phyloP scores from a whole-genome alignment of 2,797 vertebrate genomes.

The Bucorvus abyssinicus region DNA sequence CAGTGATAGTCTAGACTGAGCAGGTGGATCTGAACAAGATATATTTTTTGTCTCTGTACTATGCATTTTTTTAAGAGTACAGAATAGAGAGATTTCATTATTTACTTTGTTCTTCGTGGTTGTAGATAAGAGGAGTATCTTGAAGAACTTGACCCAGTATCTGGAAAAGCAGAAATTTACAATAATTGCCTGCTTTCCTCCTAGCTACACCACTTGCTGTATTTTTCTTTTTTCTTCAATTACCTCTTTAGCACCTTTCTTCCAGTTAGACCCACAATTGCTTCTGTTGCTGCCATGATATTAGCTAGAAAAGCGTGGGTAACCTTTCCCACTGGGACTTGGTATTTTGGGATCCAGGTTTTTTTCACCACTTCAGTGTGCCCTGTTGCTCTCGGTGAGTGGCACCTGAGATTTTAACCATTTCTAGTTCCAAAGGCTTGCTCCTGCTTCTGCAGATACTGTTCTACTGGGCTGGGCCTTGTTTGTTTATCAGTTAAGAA shows the following conservation, averaged over 20 bases:
- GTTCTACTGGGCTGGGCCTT: constrained; percentile 41
- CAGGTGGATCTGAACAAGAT: not conserved
- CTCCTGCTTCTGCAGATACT: constrained; percentile 47
- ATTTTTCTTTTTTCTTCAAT: constrained; percentile 20
- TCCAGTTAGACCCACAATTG: constrained; percentile 50
- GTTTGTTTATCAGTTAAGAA: constrained; percentile 34
- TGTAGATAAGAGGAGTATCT: constrained; percentile 61
- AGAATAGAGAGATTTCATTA: constrained; percentile 65
- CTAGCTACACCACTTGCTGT: constrained; percentile 32
- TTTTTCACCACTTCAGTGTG: constrained; percentile 38
- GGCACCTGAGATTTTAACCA: constrained; percentile 53
- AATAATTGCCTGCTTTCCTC: constrained; percentile 55
- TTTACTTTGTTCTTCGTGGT: constrained; percentile 70
- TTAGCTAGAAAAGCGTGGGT: constrained; percentile 24
- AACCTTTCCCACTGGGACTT: constrained; percentile 50
- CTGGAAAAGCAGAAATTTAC: constrained; percentile 65
- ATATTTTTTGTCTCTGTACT: constrained; percentile 48
- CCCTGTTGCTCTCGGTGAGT: not conserved
- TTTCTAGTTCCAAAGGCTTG: constrained; percentile 68
- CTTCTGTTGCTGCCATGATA: constrained; percentile 57
- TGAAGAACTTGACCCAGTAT: constrained; percentile 50
- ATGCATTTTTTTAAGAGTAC: constrained; percentile 71
- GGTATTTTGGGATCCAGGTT: constrained; percentile 42
- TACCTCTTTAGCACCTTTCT: constrained; percentile 58
- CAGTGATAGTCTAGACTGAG: constrained; percentile 78